Base-by-base conservation (phyloP, 2,113 vertebrate genomes). In the Phoxinus phoxinus region DNA sequence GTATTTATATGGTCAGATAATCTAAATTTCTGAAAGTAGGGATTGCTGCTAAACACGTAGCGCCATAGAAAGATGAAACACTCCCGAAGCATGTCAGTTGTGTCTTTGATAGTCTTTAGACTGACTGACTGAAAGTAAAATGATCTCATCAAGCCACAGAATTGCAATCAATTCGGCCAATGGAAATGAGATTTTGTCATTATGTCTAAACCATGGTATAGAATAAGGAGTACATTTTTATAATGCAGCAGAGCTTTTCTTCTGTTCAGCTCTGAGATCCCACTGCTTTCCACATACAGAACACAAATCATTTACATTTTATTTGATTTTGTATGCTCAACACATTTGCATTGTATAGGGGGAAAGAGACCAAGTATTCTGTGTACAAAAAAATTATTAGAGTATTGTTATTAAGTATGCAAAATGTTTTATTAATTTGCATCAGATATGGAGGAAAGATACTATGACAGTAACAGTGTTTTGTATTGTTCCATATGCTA, bases 51-150 rank as follows among this genome's bases (percentile, higher is more conserved):
- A 10, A 61, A 25, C 35, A 80, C 63, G 41, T 80, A 19, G 56
- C 19, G 75, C 17, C 17, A 23, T 25, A 41, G 23, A 15, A 19
- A 27, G 6, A 61, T 12, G 27, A 61, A 37, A 58, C 27, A 78
- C 30, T n/a, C 13, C 21, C 30, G 37, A 58, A 37, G 53, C 6
- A 44, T 41, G n/a, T 25, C 5, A 25, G 9, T 44, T 44, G 76
- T 19, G 10, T 3, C 13, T 23, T 4, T 35, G 23, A 41, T 56
- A 37, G 48, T 7, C 35, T 58, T 83, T 51, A 51, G 48, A 51
- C 48, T 59, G 25, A 74, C 30, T 41, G n/a, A 58, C n/a, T 83
- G 32, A 83, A 58, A 58, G 65, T 78, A 41, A 58, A 51, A 72
- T 83, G 30, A 58, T 59, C 67, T 58, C 48, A 58, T 56, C 46